Evolutionary conservation across 2,113 vertebrate genomes (phyloP), one percentile per base, ranked within the genome.

Genomic region (Mirounga angustirostris): DNA sequence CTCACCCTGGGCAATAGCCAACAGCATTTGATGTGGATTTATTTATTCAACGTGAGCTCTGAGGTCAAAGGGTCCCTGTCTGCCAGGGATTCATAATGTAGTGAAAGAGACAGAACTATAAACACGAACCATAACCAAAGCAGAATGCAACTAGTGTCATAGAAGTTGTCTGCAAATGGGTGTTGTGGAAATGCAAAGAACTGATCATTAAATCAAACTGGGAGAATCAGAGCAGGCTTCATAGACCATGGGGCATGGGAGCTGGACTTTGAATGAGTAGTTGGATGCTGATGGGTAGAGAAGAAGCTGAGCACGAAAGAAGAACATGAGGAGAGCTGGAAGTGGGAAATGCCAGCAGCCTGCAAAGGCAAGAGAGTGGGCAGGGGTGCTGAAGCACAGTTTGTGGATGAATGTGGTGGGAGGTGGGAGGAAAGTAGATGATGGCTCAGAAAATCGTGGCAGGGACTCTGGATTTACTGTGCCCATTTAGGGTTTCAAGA

Each of bases 141-240:
- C 50, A 59, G 50, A 79, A 69, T 22, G 71, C 3, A 7, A 28
- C 28, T 15, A 3, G 2, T 18, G 10, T 52, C 54, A 67, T 12
- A 69, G 78, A 74, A 83, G 16, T 4, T 4, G 7, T 82, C 56
- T 94, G 21, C 43, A 76, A 92, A 56, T 19, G 61, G 54, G 56
- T 26, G 33, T 4, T 69, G 61, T 5, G 18, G 81, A 94, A 80
- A 71, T 14, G 61, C 58, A n/a, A 43, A 76, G 69, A 50, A 26
- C 46, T 4, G 18, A 22, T 33, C 43, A 81, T 30, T 56, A 69
- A 40, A 61, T 28, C 19, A 40, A 52, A 59, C 12, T 7, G 36
- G 71, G 54, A 88, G 81, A 85, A 40, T 36, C 54, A 18, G 24
- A 82, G 67, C 9, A 30, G 54, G 30, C n/a, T 95, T 94, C 67